A percentile compares a stretch with the other conserved stretches of the same genome.
phyloP scores from a whole-genome alignment of 2,797 vertebrate genomes.

The Moxostoma hubbsi region DNA sequence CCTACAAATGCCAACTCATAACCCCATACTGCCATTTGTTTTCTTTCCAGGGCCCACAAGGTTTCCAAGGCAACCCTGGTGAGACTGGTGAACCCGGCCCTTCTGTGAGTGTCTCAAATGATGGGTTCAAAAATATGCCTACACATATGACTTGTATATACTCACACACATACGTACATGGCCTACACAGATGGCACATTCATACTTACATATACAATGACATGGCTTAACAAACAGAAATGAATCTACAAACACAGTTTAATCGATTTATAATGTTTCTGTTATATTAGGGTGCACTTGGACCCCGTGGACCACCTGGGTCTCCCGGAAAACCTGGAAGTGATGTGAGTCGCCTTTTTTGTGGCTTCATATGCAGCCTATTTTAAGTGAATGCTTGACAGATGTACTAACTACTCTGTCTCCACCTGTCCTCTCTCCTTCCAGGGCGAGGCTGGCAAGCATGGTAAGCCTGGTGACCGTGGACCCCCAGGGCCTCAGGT shows the following conservation, averaged over 20 bases:
- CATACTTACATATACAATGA: background rate
- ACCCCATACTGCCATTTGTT: slow-evolving; percentile 49
- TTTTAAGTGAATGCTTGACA: background rate
- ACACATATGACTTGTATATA: slow-evolving; percentile 14
- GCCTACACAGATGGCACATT: background rate
- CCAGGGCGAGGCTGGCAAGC: slow-evolving; percentile 92
- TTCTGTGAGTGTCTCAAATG: slow-evolving; percentile 81
- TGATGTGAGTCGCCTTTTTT: slow-evolving; percentile 82
- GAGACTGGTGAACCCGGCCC: slow-evolving; percentile 92
- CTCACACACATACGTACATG: slow-evolving; percentile 18
- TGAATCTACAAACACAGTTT: background rate
- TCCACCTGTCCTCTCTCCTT: slow-evolving; percentile 30
- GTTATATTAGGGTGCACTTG: slow-evolving; percentile 84
- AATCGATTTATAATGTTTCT: background rate
- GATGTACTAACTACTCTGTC: background rate
- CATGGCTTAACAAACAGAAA: background rate
- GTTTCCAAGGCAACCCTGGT: slow-evolving; percentile 93
- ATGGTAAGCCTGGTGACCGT: slow-evolving; percentile 92
- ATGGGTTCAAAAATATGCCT: background rate
- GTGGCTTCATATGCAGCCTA: background rate
- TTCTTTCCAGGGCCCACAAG: slow-evolving; percentile 89
- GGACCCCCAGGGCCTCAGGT: slow-evolving; percentile 94
- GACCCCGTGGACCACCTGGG: slow-evolving; percentile 93
- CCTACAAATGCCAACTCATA: background rate
- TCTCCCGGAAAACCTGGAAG: slow-evolving; percentile 92